Percentiles rank a stretch among this genome's conserved stretches.
Conservation (phyloP, 2,113 vertebrate species). For the Noturus placidus region DNA sequence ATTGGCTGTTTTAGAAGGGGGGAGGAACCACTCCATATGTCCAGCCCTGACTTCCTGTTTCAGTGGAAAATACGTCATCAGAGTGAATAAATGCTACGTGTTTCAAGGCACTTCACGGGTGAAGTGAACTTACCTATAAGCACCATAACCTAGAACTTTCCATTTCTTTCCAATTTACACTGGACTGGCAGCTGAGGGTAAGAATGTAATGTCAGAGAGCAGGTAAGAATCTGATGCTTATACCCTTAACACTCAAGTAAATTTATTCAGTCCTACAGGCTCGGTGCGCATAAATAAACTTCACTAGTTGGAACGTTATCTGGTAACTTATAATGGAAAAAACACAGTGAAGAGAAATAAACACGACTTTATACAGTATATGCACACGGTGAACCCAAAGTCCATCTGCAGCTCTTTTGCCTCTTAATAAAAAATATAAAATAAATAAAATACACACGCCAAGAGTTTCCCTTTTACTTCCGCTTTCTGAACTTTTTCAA, state of each 20-base stretch:
- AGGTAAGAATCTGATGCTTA: not conserved
- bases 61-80: too few relatives aligned
- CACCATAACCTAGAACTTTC: not conserved
- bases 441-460: too few relatives aligned
- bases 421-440: constrained; percentile 12
- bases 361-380: not conserved
- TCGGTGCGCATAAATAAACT: not conserved
- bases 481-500: not conserved
- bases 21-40: too few relatives aligned
- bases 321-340: not conserved
- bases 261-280: not conserved
- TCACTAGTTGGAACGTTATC: not conserved
- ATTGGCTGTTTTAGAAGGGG: too few relatives aligned
- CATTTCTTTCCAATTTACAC: not conserved
- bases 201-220: not conserved
- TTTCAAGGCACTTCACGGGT: too few relatives aligned
- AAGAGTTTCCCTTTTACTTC: not conserved
- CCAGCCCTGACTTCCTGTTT: too few relatives aligned
- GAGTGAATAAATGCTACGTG: too few relatives aligned
- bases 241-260: not conserved
- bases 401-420: not conserved
- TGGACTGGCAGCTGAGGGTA: not conserved
- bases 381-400: not conserved
- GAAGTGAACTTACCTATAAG: too few relatives aligned
- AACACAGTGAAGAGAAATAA: not conserved